phyloP scores from a whole-genome alignment of 2,888 invertebrate species.

The Acleris sparsana region DNA sequence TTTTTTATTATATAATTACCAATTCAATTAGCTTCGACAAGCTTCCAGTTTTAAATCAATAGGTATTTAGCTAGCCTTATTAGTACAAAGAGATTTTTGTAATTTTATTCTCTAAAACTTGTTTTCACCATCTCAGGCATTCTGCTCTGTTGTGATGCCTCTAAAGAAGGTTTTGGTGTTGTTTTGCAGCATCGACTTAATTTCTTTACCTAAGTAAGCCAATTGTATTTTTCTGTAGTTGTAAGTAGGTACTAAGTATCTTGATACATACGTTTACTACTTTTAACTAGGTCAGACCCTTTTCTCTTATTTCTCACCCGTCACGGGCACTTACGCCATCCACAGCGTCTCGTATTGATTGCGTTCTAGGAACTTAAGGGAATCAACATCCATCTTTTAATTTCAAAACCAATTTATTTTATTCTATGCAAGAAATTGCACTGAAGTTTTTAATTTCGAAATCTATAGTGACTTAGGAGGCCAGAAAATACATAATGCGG shows the following conservation, averaged over 20 bases:
- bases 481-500: too few relatives aligned
- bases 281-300: neutral
- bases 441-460: neutral
- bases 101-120: too few relatives aligned
- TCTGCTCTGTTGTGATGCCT: neutral
- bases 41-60: too few relatives aligned
- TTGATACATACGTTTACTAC: too few relatives aligned
- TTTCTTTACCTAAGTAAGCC: too few relatives aligned
- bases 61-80: too few relatives aligned
- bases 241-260: too few relatives aligned
- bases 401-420: neutral
- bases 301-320: neutral
- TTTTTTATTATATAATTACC: too few relatives aligned
- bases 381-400: neutral
- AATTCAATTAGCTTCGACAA: too few relatives aligned
- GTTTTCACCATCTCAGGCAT: neutral
- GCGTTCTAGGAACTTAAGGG: neutral
- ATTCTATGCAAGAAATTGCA: neutral
- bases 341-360: neutral
- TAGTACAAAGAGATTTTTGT: too few relatives aligned
- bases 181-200: too few relatives aligned
- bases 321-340: neutral
- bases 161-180: neutral
- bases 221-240: too few relatives aligned
- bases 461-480: neutral